Base-by-base conservation (phyloP, 2,888 invertebrate genomes). In the Zootermopsis nevadensis region DNA sequence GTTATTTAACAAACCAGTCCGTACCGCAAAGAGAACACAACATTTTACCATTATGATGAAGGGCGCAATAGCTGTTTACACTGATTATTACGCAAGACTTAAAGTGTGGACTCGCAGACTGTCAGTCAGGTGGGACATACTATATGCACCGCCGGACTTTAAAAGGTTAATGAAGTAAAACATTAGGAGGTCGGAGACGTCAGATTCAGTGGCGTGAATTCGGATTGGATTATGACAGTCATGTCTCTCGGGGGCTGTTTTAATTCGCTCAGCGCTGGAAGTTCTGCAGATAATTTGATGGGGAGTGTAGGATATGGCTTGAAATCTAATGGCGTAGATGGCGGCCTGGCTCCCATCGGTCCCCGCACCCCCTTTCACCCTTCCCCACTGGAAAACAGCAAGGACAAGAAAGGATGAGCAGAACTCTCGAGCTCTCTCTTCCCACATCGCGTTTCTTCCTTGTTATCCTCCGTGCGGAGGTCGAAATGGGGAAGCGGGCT, bases 271-370 rank as follows among this genome's bases (percentile, higher is more conserved):
- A 38, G 12, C 66, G 35, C 60, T 79, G 79, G 30, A 55, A 31
- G 55, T 35, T 60, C 74, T 35, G 55, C 10, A 60, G 31, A 79
- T 79, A 38, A 79, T 79, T 66, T 79, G 79, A 79, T 79, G 79
- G 38, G 33, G 38, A 31, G 24, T 55, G 55, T 55, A 79, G 77
- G 35, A 33, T 72, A 72, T 33, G 33, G 33, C 31, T 22, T 67
- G 12, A 67, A 67, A 8, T 27, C 15, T 3, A 35, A 33, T 67
- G 67, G 67, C 8, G 8, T 53, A 31, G 67, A 67, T 27, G 67
- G 67, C 30, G 19, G 6, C 0, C 4, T 4, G 1, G 0, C 31
- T 7, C 31, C 69, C 3, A 15, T 31, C 69, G 31, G 31, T 10
- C 2, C 74, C 38, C 38, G 74, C n/a, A 12, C 38, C 27, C 31